These are phyloP conservation scores for Taeniopygia guttata DNA, from an alignment of 2,797 vertebrate genomes.

Conservation along the genomic window DNA sequence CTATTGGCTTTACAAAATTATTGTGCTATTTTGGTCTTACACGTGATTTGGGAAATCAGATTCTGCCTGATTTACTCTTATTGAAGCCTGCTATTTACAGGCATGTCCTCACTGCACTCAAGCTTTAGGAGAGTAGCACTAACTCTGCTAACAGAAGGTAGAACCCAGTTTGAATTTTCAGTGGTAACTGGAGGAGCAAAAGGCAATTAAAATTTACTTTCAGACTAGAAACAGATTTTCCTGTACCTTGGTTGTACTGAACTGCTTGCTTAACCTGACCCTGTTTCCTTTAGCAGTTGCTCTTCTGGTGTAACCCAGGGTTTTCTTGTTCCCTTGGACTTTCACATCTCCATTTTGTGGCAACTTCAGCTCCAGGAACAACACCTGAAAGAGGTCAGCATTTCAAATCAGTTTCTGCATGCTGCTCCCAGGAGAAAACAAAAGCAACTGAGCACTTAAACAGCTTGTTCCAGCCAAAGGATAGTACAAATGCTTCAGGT, in stretches of 20 bases:
- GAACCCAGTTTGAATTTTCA: neutral
- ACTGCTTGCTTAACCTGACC: conserved; percentile 82
- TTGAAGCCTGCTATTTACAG: neutral
- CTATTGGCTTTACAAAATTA: conserved; percentile 20
- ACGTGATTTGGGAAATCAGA: neutral
- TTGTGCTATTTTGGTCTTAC: conserved; percentile 17
- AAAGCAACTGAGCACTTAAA: neutral
- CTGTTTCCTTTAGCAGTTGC: conserved; percentile 69
- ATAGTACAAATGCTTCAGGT: conserved; percentile 3
- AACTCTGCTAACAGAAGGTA: neutral
- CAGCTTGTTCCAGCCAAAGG: neutral
- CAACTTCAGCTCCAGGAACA: conserved; percentile 93
- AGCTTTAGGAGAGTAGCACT: neutral
- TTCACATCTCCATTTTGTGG: conserved; percentile 87
- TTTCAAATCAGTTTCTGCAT: neutral
- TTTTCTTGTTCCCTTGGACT: conserved; percentile 85
- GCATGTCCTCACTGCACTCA: neutral
- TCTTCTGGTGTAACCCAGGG: conserved; percentile 88
- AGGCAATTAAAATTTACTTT: neutral
- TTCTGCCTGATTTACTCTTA: neutral
- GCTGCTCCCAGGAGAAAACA: neutral
- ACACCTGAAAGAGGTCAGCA: conserved; percentile 76
- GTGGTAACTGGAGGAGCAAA: neutral
- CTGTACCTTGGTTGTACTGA: conserved; percentile 93
- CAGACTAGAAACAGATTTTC: neutral